These are phyloP conservation scores for Esox niger DNA, from an alignment of 2,113 vertebrate genomes.

Conservation along the genomic window DNA sequence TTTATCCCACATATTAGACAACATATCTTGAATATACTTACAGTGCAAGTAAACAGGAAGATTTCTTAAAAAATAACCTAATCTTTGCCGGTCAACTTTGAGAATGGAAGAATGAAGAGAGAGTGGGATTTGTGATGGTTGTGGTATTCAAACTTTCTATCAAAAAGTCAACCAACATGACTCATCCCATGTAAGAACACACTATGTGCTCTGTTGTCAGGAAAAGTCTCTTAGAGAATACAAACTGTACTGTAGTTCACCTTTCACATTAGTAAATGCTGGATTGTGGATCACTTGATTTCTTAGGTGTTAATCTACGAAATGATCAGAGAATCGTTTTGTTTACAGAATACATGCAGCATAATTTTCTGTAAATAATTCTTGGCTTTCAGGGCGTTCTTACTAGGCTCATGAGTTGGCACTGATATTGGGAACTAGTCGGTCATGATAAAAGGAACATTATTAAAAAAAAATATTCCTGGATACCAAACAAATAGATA, in stretches of 20 bases:
- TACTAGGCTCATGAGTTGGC: constrained; percentile 32
- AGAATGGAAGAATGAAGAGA: no score
- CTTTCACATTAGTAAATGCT: not conserved
- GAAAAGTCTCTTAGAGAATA: no score
- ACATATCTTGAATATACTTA: no score
- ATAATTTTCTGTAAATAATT: constrained; percentile 9
- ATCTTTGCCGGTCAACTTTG: no score
- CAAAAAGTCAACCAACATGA: not conserved
- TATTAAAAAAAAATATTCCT: no score
- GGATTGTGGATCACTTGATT: not conserved
- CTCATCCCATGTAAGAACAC: not conserved
- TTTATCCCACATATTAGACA: no score
- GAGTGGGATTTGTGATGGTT: no score
- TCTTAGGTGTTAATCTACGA: no score
- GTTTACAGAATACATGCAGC: not conserved
- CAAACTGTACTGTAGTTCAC: no score
- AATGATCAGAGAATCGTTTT: no score
- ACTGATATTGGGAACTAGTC: not conserved
- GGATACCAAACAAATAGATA: constrained; percentile 19
- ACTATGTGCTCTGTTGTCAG: not conserved
- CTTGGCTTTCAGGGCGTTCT: constrained; percentile 51
- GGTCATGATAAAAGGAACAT: not conserved
- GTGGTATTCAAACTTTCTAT: not conserved
- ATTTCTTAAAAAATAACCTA: no score
- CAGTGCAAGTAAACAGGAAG: no score